Conservation (phyloP, 2,797 vertebrate genomes). For the Sebastes iracundus region DNA sequence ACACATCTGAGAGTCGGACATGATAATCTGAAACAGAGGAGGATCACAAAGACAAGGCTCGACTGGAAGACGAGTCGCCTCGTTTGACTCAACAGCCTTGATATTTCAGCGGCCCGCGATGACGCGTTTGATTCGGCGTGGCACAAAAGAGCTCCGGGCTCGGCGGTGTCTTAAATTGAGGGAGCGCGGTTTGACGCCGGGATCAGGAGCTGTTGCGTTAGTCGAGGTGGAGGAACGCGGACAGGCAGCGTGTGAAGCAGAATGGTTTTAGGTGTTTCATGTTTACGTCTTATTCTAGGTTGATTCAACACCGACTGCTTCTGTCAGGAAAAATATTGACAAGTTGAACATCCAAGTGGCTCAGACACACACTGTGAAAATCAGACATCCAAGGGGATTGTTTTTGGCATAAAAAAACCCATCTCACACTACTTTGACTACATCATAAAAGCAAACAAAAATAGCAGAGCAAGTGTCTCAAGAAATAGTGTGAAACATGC, state of each 20-base stretch:
- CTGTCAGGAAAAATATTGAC: constrained; percentile 41
- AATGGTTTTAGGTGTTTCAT: not conserved
- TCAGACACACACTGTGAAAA: constrained; percentile 31
- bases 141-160: constrained; percentile 1
- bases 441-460: constrained; percentile 4
- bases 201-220: not conserved
- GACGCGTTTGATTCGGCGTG: constrained; percentile 1
- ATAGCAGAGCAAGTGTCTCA: constrained; percentile 8
- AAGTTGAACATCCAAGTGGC: constrained; percentile 34
- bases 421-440: constrained; percentile 6
- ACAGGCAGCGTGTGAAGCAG: not conserved
- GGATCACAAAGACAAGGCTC: constrained; percentile 41
- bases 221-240: not conserved
- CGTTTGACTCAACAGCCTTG: constrained; percentile 41
- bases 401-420: constrained; percentile 31
- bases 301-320: constrained; percentile 6
- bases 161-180: not conserved
- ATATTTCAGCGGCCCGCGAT: not conserved
- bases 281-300: not conserved
- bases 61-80: constrained; percentile 21
- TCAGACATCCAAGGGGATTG: constrained; percentile 18
- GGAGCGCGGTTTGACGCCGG: constrained; percentile 12
- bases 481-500: not conserved
- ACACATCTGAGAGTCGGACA: constrained; percentile 44
- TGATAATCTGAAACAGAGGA: constrained; percentile 43